Evolutionary conservation across 2,797 vertebrate genomes (phyloP), one percentile per base, ranked within the genome.

Genomic region (Macrochelys suwanniensis): DNA sequence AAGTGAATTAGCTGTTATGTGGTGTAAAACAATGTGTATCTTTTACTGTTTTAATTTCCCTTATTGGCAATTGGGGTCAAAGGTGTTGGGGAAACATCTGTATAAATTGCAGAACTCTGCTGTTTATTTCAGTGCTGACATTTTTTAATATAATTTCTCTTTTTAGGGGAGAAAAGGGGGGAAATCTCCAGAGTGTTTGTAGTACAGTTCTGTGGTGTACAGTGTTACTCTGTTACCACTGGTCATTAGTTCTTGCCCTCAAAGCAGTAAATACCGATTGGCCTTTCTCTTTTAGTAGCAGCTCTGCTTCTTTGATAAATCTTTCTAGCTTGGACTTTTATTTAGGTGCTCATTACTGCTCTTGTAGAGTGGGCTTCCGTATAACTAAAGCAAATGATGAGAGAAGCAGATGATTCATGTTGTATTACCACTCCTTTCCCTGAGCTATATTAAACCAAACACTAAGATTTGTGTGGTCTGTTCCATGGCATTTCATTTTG

Each of bases 1-100:
- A 94, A 94, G 84, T 89, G 84, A 85, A 95, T 94, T 94, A 95
- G 80, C 80, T 94, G n/a, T 79, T 97, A 87, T 26, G 88, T 92
- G 90, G 61, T 85, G 13, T 93, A 37, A 94, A 95, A 61, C 17
- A 77, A 37, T 45, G 13, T 89, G 37, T 89, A 89, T 95, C 86
- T 94, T 42, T 95, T 83, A 91, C 49, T 12, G 45, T 89, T 56
- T 42, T 95, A 51, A 92, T 95, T 90, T 95, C 31, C 26, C 21
- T 26, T 71, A n/a, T 92, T 93, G 89, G 84, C 53, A 37, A 0
- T 88, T 92, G 93, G 0, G 0, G 26, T 95, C 82, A 45, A 50
- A 84, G 13, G 11, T 89, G n/a, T 59, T 80, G 94, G 79, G 31
- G 80, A 23, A 94, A 17, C 49, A 51, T 50, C 5, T 28, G 21